Evolutionary conservation across 2,888 invertebrate genomes (phyloP), one percentile per base, ranked within the genome.

Genomic region (Caenorhabditis wallacei): DNA sequence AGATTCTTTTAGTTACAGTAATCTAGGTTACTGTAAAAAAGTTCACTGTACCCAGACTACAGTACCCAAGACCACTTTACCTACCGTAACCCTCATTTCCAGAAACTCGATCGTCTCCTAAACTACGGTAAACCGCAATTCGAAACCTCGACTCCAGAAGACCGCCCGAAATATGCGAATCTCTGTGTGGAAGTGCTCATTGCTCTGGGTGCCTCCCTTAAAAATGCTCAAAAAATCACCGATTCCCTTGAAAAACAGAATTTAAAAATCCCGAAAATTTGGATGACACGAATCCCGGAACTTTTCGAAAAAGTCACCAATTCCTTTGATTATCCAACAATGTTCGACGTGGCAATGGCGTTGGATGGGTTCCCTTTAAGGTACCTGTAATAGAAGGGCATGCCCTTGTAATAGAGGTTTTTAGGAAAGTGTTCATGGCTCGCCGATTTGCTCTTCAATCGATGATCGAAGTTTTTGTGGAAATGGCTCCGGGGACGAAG

Each of bases 111-210:
- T 2, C 68, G 68, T n/a, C 59, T 76, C 16, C 68, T 76, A 7
- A 40, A 16, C 59, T 76, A 61, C 40, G 76, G 76, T 40, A 69
- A 68, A 22, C 76, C 76, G 7, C 76, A 76, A 35, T 76, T 76
- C 69, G 68, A 76, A 18, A 18, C 53, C 13, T 37, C 48, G 10
- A 35, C 43, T 13, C 35, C 40, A 2, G 69, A 69, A 1, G 24
- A 26, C 7, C 68, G 59, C 30, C 46, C 53, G 4, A 74, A 74
- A 40, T 66, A 72, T 22, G 61, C 68, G 20, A 80, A 80, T 68
- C 68, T 66, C 10, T 80, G 72, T 54, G 68, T 80, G 13, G 80
- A 80, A 68, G 72, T 72, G 43, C 61, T 80, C 18, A 72, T 80
- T 1, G 53, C 80, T 0, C 43, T 80, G 8, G 80, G 80, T 53